These are phyloP conservation scores for Heliconius erato DNA, from an alignment of 2,888 invertebrate genomes.

Conservation along the genomic window DNA sequence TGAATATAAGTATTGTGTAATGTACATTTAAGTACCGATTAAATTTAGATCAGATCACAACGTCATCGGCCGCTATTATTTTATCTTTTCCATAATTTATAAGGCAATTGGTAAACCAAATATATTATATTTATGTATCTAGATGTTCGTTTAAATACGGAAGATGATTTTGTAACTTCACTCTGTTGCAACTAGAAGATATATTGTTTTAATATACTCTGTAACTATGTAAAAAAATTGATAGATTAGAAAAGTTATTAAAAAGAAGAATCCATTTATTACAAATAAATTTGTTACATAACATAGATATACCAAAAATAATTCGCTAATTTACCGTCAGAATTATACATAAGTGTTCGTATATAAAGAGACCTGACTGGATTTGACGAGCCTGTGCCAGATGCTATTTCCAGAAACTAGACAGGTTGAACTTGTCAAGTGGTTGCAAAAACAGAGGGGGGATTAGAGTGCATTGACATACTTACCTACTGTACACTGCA, in stretches of 20 bases:
- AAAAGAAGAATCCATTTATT: neutral
- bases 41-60: constrained; percentile 12
- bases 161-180: neutral
- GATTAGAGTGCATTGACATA: constrained; percentile 84
- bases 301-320: neutral
- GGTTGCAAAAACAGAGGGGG: constrained; percentile 77
- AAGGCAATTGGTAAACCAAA: constrained; percentile 10
- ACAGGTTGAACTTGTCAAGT: constrained; percentile 78
- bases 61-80: constrained; percentile 18
- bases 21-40: neutral
- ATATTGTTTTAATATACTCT: neutral
- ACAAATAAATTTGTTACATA: neutral
- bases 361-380: constrained; percentile 12
- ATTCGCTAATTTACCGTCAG: neutral
- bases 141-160: constrained; percentile 24
- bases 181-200: neutral
- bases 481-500: constrained; percentile 84
- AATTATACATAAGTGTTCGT: neutral
- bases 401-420: constrained; percentile 61
- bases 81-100: constrained; percentile 26
- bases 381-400: constrained; percentile 51
- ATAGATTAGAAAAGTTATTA: neutral
- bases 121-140: constrained; percentile 28
- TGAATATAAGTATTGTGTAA: neutral
- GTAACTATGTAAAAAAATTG: neutral